Percentiles rank a stretch among this genome's conserved stretches.
These are phyloP conservation scores for Lytechinus pictus DNA, from an alignment of 35 echinoderm and acorn worm species.

Conservation along the genomic window DNA sequence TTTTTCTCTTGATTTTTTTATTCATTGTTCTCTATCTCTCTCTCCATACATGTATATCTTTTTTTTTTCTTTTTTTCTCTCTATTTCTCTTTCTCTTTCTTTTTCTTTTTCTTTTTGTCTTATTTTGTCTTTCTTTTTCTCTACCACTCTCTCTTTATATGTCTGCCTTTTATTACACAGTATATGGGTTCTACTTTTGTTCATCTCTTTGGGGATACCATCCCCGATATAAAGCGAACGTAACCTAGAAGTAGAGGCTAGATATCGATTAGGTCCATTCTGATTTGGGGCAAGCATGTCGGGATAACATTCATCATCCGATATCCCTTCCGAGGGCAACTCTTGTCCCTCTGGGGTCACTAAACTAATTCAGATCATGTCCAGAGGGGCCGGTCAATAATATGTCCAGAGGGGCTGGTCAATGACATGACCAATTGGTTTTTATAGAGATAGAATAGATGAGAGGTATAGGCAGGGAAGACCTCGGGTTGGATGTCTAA, in stretches of 20 bases:
- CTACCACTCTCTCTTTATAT: too few species aligned
- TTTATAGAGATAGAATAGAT: not conserved
- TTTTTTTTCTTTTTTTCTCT: too few species aligned
- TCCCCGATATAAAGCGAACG: not conserved
- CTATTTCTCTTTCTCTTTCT: too few species aligned
- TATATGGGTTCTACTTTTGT: not conserved
- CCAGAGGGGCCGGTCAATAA: not conserved
- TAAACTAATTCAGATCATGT: not conserved
- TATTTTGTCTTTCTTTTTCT: too few species aligned
- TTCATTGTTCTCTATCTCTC: too few species aligned
- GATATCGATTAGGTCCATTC: not conserved
- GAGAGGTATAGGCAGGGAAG: not conserved
- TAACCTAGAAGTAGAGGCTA: not conserved
- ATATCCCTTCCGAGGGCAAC: not conserved
- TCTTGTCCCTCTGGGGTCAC: slow-evolving; percentile 7
- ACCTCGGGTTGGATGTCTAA: not conserved
- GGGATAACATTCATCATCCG: not conserved
- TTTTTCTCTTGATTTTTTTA: too few species aligned
- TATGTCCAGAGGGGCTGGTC: not conserved
- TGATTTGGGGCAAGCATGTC: slow-evolving; percentile 8
- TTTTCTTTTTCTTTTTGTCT: too few species aligned
- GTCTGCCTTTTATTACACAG: not conserved
- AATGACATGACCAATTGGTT: not conserved
- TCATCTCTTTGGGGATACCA: not conserved
- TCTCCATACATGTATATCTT: too few species aligned